Base-by-base conservation (phyloP, 2,113 vertebrate species). In the Cichladusa arquata region DNA sequence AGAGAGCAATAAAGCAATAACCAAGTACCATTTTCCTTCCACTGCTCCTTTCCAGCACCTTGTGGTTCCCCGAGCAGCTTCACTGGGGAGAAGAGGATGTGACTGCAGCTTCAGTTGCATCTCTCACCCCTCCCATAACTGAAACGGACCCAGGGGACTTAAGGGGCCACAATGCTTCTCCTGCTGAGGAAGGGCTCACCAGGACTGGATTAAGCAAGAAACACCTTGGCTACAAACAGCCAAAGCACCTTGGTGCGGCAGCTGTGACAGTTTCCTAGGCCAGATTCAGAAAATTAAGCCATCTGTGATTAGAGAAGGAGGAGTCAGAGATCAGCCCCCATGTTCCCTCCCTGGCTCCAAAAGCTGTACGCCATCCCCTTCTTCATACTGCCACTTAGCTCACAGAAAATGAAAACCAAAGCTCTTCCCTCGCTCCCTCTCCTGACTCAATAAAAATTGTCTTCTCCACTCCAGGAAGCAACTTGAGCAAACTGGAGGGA, bases 51-150 rank as follows among this genome's bases (percentile, higher is more conserved):
- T 80, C 34, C 31, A 70, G 33, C 19, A 48, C 16, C 5, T 66
- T 2, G 1, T 12, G 12, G 16, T 19, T 58, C 51, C 29, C 29
- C 2, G 2, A 54, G 22, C 0, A 4, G 24, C 20, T 19, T 71
- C 15, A 29, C 26, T 19, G 12, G 10, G 11, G 8, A 12, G 9
- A 28, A 44, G 38, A 20, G 12, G 18, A 83, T 83, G 47, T 4
- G 11, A 26, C 14, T 1, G 1, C 9, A 42, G 40, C 22, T 84
- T 44, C 44, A 19, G 24, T 11, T 80, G 14, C 0, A 4, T 16
- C 23, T 71, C 42, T 25, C 45, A 66, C 9, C 13, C 15, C 19
- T 84, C 36, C 45, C 5, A 7, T 0, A 1, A 14, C 45, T 48
- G 28, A 78, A 23, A 53, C 0, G 1, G 25, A 23, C 34, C 25